Evolutionary conservation across 2,888 invertebrate species (phyloP).

Genomic region (Cantharis lateralis): DNA sequence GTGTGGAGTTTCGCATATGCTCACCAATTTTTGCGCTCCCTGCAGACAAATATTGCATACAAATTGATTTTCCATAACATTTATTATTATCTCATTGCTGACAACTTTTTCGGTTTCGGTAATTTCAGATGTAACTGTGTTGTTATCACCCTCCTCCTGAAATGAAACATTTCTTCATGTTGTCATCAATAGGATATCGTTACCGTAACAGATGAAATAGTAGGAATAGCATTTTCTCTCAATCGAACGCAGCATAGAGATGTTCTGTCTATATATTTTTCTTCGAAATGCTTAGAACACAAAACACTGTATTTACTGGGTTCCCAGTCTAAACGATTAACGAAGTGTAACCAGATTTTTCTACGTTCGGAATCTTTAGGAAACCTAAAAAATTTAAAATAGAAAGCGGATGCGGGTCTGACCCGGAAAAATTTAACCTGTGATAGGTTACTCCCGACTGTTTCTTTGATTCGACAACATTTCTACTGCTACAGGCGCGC

Average conservation of each 20-base stretch:
- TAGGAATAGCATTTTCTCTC: not conserved
- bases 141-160: not conserved
- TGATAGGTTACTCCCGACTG: not conserved
- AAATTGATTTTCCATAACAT: not conserved
- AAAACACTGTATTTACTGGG: conserved; percentile 2
- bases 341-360: not conserved
- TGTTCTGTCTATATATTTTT: not conserved
- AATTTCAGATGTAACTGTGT: not conserved
- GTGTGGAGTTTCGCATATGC: conserved; percentile 2
- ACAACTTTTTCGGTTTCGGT: not conserved
- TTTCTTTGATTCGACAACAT: not conserved
- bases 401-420: not conserved
- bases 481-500: not conserved
- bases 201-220: not conserved
- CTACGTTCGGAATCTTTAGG: not conserved
- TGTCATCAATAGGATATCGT: not conserved
- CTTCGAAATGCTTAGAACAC: conserved; percentile 2
- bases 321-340: not conserved
- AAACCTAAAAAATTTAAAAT: not conserved
- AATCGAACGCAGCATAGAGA: conserved; percentile 1
- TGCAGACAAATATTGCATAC: conserved; percentile 13
- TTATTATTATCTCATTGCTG: not conserved
- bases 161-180: not conserved
- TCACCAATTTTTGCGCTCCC: not conserved
- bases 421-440: not conserved